Evolutionary conservation across 2,888 invertebrate genomes (phyloP), one percentile per base, ranked within the genome.

Genomic region (Cacoxenus indagator): DNA sequence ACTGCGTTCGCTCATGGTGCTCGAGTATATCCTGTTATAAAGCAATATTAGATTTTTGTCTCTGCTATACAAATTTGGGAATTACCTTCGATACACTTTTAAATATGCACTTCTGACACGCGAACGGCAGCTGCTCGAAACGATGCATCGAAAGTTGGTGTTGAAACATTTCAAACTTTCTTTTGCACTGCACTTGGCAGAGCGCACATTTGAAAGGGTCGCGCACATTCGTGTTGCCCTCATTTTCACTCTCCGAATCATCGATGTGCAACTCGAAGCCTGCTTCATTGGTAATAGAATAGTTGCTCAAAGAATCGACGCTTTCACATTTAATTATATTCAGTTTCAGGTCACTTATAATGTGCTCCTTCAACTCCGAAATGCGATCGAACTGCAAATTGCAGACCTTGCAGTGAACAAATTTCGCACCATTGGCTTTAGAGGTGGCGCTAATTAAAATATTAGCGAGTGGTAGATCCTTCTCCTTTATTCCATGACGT

Each of bases 71-170:
- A 14, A 8, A 9, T 62, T 31, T n/a, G 27, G 17, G 1, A 26
- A 24, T 69, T 71, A 88, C 89, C 37, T 88, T 81, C 0, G 89
- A 88, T 0, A 90, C 89, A 74, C 90, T 90, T 46, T 89, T 82
- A 88, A 90, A 90, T n/a, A 86, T 82, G 75, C 91, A 91, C 22
- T 88, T 84, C 51, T 87, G 87, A 74, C 91, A 91, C 26, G 89
- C 87, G 31, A 88, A 83, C 0, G 89, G 89, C 3, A 89, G 83
- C 69, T 90, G 88, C 0, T 90, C 90, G 68, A 90, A 75, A 29
- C 70, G 73, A 69, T 85, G 85, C 46, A 76, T 68, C 0, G 75
- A 71, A 46, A 78, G 75, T 61, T 84, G 83, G 73, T 85, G 84
- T 29, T 76, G 76, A 19, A 75, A 61, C 22, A 84, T 75, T 74